These are phyloP conservation scores for Cynocephalus volans DNA, from an alignment of 2,113 vertebrate genomes.

Conservation along the genomic window DNA sequence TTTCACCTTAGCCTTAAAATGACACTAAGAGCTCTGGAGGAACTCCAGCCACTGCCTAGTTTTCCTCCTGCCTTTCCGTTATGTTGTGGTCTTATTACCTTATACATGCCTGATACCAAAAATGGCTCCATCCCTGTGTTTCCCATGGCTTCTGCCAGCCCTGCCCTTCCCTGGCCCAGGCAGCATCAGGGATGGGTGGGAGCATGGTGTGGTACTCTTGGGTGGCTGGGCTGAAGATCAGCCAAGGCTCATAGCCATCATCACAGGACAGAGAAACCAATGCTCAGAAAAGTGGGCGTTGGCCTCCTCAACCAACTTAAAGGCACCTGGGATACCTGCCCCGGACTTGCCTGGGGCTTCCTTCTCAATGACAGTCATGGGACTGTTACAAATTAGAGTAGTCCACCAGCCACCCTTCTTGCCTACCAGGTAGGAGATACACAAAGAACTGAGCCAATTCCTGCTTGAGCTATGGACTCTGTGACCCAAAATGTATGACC, in stretches of 20 bases:
- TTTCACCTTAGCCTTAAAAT: background rate
- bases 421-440: background rate
- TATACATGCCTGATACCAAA: background rate
- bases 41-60: background rate
- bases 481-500: background rate
- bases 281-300: background rate
- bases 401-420: background rate
- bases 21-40: background rate
- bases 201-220: fast-evolving
- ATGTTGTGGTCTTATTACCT: background rate
- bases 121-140: background rate
- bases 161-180: too few species aligned
- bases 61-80: background rate
- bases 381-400: fast-evolving
- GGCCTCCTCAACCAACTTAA: fast-evolving
- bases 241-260: background rate
- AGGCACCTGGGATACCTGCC: background rate
- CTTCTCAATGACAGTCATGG: background rate
- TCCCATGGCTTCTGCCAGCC: background rate
- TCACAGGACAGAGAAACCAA: background rate
- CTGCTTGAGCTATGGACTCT: background rate
- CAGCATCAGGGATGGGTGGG: fast-evolving
- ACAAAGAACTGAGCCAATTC: background rate
- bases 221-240: background rate
- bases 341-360: fast-evolving